These are phyloP conservation scores for Morelia viridis DNA, from an alignment of 2,797 vertebrate genomes.

Conservation along the genomic window DNA sequence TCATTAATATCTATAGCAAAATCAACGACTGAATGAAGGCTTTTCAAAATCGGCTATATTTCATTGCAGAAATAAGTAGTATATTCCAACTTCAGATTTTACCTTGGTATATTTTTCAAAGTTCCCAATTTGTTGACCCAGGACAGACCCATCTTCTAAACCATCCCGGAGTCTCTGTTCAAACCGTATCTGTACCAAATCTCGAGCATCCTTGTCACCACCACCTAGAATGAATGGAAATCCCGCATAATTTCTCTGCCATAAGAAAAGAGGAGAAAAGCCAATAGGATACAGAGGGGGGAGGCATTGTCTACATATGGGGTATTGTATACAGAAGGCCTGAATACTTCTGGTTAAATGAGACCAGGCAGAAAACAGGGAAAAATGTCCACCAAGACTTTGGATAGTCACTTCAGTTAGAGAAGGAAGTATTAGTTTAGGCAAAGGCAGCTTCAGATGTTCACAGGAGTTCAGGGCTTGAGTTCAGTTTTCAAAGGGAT, in stretches of 20 bases:
- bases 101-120: conserved; percentile 97
- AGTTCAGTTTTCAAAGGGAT: neutral
- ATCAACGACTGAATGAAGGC: neutral
- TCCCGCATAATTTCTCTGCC: neutral
- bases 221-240: conserved; percentile 75
- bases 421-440: neutral
- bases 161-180: conserved; percentile 85
- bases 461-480: neutral
- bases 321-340: neutral
- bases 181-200: conserved; percentile 86
- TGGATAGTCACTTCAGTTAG: neutral
- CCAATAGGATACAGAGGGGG: neutral
- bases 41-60: neutral
- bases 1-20: neutral
- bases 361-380: neutral
- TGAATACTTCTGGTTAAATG: neutral
- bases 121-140: conserved; percentile 78
- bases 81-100: neutral
- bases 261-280: conserved; percentile 21
- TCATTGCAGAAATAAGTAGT: neutral
- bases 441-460: neutral
- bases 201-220: conserved; percentile 92
- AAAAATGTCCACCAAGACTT: neutral
- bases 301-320: neutral
- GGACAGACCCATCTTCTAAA: conserved; percentile 72